These are phyloP conservation scores for Fukomys damarensis DNA, from an alignment of 2,113 vertebrate genomes.

Conservation along the genomic window DNA sequence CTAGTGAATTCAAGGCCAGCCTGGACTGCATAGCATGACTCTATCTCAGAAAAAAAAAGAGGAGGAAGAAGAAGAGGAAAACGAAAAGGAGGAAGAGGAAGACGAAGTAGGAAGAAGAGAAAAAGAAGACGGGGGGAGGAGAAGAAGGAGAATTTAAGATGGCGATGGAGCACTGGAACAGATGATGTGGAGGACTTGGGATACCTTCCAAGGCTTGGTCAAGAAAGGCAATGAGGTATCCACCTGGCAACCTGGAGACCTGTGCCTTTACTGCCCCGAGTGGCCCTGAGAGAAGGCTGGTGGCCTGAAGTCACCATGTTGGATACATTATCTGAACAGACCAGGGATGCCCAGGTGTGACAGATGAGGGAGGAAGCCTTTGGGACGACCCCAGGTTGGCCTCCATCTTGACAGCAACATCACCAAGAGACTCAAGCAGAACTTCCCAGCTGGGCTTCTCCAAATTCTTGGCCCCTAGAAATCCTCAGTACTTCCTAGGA, in stretches of 20 bases:
- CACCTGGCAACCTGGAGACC: not conserved
- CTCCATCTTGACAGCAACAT: not conserved
- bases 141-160: not conserved
- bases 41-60: not conserved
- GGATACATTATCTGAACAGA: not conserved
- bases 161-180: no score
- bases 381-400: not conserved
- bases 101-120: not conserved
- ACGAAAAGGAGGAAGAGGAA: not conserved
- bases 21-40: not conserved
- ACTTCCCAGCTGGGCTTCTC: not conserved
- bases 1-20: not conserved
- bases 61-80: no score
- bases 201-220: not conserved
- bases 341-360: no score
- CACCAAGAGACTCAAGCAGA: not conserved
- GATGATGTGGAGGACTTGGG: not conserved
- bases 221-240: fast-evolving
- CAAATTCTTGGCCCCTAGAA: not conserved
- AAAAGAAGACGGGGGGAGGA: no score
- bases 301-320: not conserved
- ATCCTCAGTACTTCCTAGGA: not conserved
- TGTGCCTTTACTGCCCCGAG: not conserved
- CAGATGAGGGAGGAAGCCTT: not conserved
- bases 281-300: not conserved